A percentile compares a stretch with the other conserved stretches of the same genome.
Evolutionary conservation across 1,140 invertebrate species (phyloP).

Genomic region (Chironomus striatipennis): DNA sequence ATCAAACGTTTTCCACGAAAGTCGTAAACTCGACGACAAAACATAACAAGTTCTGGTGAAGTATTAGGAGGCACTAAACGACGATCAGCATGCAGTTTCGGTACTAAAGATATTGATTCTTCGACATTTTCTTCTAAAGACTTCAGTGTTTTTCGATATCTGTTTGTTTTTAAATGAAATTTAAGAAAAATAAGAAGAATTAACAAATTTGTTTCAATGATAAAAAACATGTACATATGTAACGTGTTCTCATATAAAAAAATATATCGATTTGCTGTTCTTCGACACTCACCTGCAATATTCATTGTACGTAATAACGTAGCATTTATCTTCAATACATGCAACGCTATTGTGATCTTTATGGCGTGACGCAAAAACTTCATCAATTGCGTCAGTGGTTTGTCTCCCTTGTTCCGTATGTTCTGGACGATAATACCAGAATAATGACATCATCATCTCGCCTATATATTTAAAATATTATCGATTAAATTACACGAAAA

Average conservation of each 20-base stretch:
- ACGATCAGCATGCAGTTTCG: slow-evolving; percentile 34
- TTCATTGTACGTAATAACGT: slow-evolving; percentile 92
- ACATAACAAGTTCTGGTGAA: slow-evolving; percentile 79
- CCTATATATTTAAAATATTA: slow-evolving; percentile 53
- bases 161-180: slow-evolving; percentile 31
- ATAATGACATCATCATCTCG: slow-evolving; percentile 93
- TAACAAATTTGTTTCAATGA: not conserved
- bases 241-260: too few species aligned
- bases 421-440: slow-evolving; percentile 97
- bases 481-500: too few species aligned
- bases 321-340: slow-evolving; percentile 97
- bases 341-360: slow-evolving; percentile 90
- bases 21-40: slow-evolving; percentile 90
- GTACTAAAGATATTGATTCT: slow-evolving; percentile 36
- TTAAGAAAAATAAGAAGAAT: not conserved
- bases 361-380: slow-evolving; percentile 92
- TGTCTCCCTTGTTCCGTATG: slow-evolving; percentile 84
- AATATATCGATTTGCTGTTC: slow-evolving; percentile 30
- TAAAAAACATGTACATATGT: slow-evolving; percentile 30
- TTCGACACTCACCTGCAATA: slow-evolving; percentile 72
- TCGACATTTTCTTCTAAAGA: slow-evolving; percentile 45
- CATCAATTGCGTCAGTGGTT: slow-evolving; percentile 70
- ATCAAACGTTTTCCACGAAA: slow-evolving; percentile 76
- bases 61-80: slow-evolving; percentile 60
- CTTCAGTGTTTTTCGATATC: slow-evolving; percentile 48